These are phyloP conservation scores for Sphaeramia orbicularis DNA, from an alignment of 2,797 vertebrate genomes.

Conservation along the genomic window DNA sequence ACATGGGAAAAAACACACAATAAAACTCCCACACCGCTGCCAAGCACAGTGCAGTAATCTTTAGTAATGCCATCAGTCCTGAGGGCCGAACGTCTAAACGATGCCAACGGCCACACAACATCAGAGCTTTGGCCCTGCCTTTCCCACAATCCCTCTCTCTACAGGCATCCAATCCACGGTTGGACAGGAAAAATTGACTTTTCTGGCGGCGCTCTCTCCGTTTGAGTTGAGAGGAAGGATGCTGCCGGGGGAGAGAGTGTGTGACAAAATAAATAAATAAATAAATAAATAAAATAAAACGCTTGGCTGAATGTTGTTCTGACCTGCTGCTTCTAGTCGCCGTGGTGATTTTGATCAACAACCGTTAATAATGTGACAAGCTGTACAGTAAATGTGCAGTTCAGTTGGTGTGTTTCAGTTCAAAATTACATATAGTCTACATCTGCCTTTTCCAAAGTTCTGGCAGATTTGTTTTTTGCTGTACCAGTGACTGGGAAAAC, in stretches of 20 bases:
- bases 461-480: no score
- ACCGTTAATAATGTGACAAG: constrained; percentile 45
- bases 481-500: no score
- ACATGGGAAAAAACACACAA: constrained; percentile 29
- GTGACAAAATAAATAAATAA: neutral
- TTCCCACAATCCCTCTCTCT: constrained; percentile 70
- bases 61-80: constrained; percentile 75
- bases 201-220: constrained; percentile 43
- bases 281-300: constrained; percentile 7
- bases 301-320: constrained; percentile 24
- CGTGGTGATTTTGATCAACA: constrained; percentile 62
- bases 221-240: constrained; percentile 42
- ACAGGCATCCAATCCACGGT: constrained; percentile 54
- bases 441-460: no score
- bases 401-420: no score
- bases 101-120: constrained; percentile 77
- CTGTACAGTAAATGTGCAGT: constrained; percentile 22
- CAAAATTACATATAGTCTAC: no score
- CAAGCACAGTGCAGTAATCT: constrained; percentile 78
- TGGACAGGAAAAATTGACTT: constrained; percentile 59
- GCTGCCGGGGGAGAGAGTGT: constrained; percentile 2
- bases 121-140: constrained; percentile 66
- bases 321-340: constrained; percentile 47
- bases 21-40: constrained; percentile 57
- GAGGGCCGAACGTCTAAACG: constrained; percentile 64